Base-by-base conservation (phyloP, 2,113 vertebrate genomes). In the Erythrolamprus reginae region DNA sequence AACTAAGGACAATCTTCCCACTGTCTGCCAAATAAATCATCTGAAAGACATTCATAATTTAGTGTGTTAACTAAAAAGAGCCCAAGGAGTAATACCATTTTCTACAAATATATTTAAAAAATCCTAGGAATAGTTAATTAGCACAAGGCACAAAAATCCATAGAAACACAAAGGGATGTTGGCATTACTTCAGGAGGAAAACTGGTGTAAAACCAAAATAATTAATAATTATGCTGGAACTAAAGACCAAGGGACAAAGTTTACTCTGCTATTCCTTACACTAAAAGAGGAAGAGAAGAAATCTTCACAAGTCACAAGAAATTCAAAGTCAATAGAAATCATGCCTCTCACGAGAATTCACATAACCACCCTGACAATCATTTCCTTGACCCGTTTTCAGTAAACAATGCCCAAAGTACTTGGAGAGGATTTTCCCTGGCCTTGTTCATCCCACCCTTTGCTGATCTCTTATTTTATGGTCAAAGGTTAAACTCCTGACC, bases 401-500 rank as follows among this genome's bases (percentile, higher is more conserved):
- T 93, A 94, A 94, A 95, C 94, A 97, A 97, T 97, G 96, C 95
- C 96, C 45, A 84, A 92, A 97, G 96, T 96, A 94, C 94, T 96
- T 94, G 90, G 92, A 92, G 92, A 85, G 26, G 58, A 28, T 23
- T 53, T 94, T 92, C 93, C 87, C 56, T 28, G 58, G 90, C 94
- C 95, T 93, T 96, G 95, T 96, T 96, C 95, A 7, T 93, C 94
- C 93, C 89, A 92, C 94, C 94, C 91, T 93, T 95, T 38, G 10
- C 96, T 89, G 90, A 95, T 92, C 95, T 94, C 95, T 96, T 96
- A 96, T 97, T 98, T 98, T 96, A 97, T 88, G 97, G 98, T 97
- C 98, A 98, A 97, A 98, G 99, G 98, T 99, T 98, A 99, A 98
- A 98, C 98, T 98, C 98, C 98, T 98, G 98, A 98, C 98, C 98